Percentiles rank a stretch among this genome's conserved stretches.
Evolutionary conservation across 2,888 invertebrate genomes (phyloP).

Genomic region (Cephus pulcher): DNA sequence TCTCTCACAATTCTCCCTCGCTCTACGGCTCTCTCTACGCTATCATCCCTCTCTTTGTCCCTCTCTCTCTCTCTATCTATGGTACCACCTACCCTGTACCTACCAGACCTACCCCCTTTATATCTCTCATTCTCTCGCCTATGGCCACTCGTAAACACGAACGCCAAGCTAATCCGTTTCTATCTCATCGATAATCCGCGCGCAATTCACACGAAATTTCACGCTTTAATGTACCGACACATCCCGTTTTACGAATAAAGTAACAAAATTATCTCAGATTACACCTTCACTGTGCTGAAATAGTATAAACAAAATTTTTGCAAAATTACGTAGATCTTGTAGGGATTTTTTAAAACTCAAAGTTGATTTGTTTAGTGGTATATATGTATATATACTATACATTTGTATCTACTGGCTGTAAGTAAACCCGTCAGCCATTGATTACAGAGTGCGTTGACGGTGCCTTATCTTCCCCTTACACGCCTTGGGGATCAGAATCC

Average conservation of each 20-base stretch:
- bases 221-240: neutral
- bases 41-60: constrained; percentile 30
- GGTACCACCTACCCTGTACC: constrained; percentile 26
- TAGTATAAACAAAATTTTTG: neutral
- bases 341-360: neutral
- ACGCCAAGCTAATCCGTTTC: constrained; percentile 22
- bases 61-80: constrained; percentile 18
- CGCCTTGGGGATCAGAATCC: constrained; percentile 56
- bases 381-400: too few relatives aligned
- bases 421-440: constrained; percentile 49
- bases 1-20: constrained; percentile 15
- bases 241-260: neutral
- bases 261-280: neutral
- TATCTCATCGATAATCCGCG: constrained; percentile 26
- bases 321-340: neutral
- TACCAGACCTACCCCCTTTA: constrained; percentile 27
- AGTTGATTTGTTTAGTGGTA: neutral
- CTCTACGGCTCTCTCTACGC: constrained; percentile 11
- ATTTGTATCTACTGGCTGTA: neutral
- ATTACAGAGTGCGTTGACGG: constrained; percentile 53
- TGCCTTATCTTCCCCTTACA: constrained; percentile 63
- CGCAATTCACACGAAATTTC: constrained; percentile 19
- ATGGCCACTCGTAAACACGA: constrained; percentile 17
- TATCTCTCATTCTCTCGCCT: constrained; percentile 23
- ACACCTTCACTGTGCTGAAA: neutral